Percentiles rank a stretch among this genome's conserved stretches.
Conservation (phyloP, 2,888 invertebrate genomes). For the Archips xylosteana region DNA sequence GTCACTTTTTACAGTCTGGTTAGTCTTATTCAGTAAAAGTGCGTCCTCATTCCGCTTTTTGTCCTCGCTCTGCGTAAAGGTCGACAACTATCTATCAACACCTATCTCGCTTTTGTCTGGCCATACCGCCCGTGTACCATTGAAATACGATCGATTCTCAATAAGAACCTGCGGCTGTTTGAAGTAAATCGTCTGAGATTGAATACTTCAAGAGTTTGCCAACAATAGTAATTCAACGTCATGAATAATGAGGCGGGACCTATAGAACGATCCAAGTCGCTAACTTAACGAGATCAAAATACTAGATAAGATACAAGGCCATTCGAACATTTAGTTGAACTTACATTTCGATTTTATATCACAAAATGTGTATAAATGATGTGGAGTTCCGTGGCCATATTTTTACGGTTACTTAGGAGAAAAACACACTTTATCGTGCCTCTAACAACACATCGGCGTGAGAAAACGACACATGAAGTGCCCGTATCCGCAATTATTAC, state of each 20-base stretch:
- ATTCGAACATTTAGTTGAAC: neutral
- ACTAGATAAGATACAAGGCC: neutral
- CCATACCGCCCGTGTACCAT: slow-evolving; percentile 27
- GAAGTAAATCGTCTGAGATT: slow-evolving; percentile 40
- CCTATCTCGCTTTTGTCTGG: slow-evolving; percentile 69
- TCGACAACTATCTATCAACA: slow-evolving; percentile 75
- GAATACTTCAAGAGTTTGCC: slow-evolving; percentile 28
- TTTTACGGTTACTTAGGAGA: slow-evolving; percentile 19
- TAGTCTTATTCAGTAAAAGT: slow-evolving; percentile 60
- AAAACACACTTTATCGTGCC: slow-evolving; percentile 9
- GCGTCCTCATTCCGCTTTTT: slow-evolving; percentile 59
- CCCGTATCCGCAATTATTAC: slow-evolving; percentile 27
- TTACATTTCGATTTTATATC: neutral
- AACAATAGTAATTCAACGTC: slow-evolving; percentile 25
- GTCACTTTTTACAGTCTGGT: slow-evolving; percentile 12
- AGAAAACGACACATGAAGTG: slow-evolving; percentile 27
- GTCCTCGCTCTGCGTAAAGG: slow-evolving; percentile 76
- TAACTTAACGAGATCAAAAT: slow-evolving; percentile 19
- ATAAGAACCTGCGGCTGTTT: slow-evolving; percentile 32
- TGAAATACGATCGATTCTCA: slow-evolving; percentile 39
- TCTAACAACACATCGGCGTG: slow-evolving; percentile 24
- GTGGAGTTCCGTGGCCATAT: slow-evolving; percentile 6
- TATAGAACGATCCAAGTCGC: slow-evolving; percentile 13
- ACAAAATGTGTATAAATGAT: neutral
- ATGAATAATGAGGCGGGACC: slow-evolving; percentile 19